These are phyloP conservation scores for Mustela erminea DNA, from an alignment of 2,797 vertebrate genomes.

Conservation along the genomic window DNA sequence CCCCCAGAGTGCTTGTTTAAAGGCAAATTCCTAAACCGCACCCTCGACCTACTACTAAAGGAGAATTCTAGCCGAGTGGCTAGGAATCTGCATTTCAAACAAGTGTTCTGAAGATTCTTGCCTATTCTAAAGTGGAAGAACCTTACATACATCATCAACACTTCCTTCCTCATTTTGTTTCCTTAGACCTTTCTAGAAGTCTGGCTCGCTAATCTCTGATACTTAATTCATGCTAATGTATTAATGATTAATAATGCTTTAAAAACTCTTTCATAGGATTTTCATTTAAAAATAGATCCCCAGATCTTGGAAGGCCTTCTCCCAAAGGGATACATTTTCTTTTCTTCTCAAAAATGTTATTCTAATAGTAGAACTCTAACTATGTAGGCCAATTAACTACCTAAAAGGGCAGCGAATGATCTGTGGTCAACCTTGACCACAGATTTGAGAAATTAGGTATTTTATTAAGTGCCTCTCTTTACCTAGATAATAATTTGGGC, in stretches of 20 bases:
- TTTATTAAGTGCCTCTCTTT: constrained; percentile 36
- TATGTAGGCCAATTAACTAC: not conserved
- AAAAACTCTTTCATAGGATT: not conserved
- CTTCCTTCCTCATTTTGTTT: not conserved
- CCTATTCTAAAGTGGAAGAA: not conserved
- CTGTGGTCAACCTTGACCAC: not conserved
- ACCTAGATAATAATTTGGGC: constrained; percentile 1
- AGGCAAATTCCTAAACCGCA: not conserved
- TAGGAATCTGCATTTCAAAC: not conserved
- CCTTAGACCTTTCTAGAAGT: constrained; percentile 28
- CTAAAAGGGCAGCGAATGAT: constrained; percentile 15
- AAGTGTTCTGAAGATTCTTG: not conserved
- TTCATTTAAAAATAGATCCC: not conserved
- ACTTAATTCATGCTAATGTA: constrained; percentile 5
- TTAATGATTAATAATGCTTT: constrained; percentile 15
- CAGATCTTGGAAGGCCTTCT: not conserved
- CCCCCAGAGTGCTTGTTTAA: not conserved
- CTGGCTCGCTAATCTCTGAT: not conserved
- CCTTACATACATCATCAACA: not conserved
- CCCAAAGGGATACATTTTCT: not conserved
- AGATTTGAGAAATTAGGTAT: constrained; percentile 11
- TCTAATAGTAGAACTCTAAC: not conserved
- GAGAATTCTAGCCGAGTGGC: not conserved
- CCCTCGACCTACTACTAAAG: not conserved
- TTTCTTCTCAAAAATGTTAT: constrained; percentile 4